These are phyloP conservation scores for Thelaira solivaga DNA, from an alignment of 2,888 invertebrate species.

Conservation along the genomic window DNA sequence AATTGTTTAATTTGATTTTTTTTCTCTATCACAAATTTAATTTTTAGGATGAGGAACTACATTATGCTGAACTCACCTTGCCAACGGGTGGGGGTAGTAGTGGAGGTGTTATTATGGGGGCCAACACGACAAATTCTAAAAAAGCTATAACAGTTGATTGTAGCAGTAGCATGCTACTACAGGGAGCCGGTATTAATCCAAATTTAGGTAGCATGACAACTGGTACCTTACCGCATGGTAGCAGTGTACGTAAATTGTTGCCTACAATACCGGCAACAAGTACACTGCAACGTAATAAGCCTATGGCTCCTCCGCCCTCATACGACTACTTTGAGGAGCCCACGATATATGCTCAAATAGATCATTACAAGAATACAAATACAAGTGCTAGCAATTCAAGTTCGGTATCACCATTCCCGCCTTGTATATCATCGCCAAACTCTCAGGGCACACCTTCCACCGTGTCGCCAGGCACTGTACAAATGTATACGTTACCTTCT, in stretches of 20 bases:
- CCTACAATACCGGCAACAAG: constrained; percentile 72
- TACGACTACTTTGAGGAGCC: constrained; percentile 80
- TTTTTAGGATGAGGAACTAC: constrained; percentile 75
- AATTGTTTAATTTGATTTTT: background rate
- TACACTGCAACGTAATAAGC: constrained; percentile 74
- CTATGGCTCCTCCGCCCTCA: constrained; percentile 71
- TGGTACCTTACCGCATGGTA: constrained; percentile 72
- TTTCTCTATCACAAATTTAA: background rate
- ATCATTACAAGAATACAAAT: constrained; percentile 79
- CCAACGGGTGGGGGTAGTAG: constrained; percentile 68
- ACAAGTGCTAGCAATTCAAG: constrained; percentile 64
- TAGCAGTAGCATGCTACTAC: constrained; percentile 67
- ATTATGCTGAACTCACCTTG: constrained; percentile 76
- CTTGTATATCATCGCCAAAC: constrained; percentile 77
- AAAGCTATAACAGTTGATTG: constrained; percentile 68
- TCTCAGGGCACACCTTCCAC: constrained; percentile 76
- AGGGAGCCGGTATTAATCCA: constrained; percentile 65
- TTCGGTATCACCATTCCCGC: constrained; percentile 76
- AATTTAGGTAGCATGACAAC: constrained; percentile 42
- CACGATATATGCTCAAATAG: constrained; percentile 86
- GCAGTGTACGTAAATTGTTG: constrained; percentile 73
- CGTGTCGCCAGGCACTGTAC: constrained; percentile 75
- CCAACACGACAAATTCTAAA: constrained; percentile 61
- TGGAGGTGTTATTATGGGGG: constrained; percentile 42
- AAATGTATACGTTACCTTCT: constrained; percentile 75